Base-by-base conservation (phyloP, 2,113 vertebrate species). In the Sinocyclocheilus rhinocerous region DNA sequence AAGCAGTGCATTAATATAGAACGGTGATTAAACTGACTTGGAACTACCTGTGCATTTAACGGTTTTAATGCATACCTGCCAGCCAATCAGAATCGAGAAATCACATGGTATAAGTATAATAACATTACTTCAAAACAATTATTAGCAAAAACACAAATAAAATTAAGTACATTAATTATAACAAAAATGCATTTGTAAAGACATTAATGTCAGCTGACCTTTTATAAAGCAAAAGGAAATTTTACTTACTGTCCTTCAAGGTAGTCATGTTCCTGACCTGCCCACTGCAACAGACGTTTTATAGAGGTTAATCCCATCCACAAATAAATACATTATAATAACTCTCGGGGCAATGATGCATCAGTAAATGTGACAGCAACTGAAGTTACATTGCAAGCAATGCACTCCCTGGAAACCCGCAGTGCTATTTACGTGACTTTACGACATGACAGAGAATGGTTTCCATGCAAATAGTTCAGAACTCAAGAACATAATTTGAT, bases 191-290 rank as follows among this genome's bases (percentile, higher is more conserved):
- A 22, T 42, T 12, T 12, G 39, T 73, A 42, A 42, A 73, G 4
- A 73, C 36, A 13, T 12, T 42, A 73, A 42, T 13, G 20, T 22
- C 15, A 55, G 52, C 15, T 81, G 16, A 45, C 59, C 65, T 57
- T 42, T 16, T 22, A 63, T 50, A 29, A 77, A 18, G 22, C 11
- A 45, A n/a, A 4, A 69, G 63, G 4, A 22, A 11, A 22, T 3
- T 36, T 67, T 93, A 98, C 98, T 99, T 95, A 99, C 98, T 99
- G 93, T 99, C 98, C 95, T 99, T 99, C 92, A 99, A 84, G 81
- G 98, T 99, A 85, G 97, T 97, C 98, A 99, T 99, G 93, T 95
- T 98, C 94, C 98, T 97, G 94, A 99, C 96, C 96, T 99, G 98
- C 93, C 95, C 95, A 96, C 98, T 99, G 92, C 88, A 93, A 95